These are phyloP conservation scores for Momotus momota DNA, from an alignment of 2,797 vertebrate genomes.

Conservation along the genomic window DNA sequence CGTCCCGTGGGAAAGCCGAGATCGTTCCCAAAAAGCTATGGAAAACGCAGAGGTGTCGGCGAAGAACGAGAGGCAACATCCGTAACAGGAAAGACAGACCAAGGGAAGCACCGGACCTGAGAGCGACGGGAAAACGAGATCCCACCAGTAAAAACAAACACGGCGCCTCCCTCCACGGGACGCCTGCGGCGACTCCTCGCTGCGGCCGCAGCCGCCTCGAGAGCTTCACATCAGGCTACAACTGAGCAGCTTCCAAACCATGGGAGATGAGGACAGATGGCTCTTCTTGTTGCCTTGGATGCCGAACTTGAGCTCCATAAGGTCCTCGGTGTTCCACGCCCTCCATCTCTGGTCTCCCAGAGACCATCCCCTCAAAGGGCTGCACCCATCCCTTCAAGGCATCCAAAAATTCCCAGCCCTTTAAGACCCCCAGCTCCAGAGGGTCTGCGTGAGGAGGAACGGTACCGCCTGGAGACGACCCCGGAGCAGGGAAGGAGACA, in stretches of 20 bases:
- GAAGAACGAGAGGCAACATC: not conserved
- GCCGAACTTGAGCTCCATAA: not conserved
- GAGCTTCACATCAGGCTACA: too few species aligned
- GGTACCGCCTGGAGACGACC: fast-evolving
- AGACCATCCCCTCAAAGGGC: not conserved
- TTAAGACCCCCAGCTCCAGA: not conserved
- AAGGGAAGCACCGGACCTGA: not conserved
- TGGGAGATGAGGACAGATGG: not conserved
- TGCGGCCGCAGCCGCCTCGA: not conserved
- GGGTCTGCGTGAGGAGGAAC: not conserved
- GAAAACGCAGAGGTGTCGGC: slow-evolving; percentile 1
- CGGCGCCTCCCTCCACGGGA: fast-evolving
- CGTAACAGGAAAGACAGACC: not conserved
- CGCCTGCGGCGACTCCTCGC: not conserved
- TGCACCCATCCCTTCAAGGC: not conserved
- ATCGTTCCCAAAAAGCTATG: not conserved
- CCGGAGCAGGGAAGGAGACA: not conserved
- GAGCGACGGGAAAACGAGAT: not conserved
- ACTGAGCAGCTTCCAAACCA: not conserved
- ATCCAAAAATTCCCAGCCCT: not conserved
- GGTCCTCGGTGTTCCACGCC: not conserved
- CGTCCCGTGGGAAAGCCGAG: not conserved
- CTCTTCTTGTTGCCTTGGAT: not conserved
- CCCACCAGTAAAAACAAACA: not conserved
- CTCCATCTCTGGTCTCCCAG: not conserved